These are phyloP conservation scores for Chelmon rostratus DNA, from an alignment of 2,797 vertebrate species.

Conservation along the genomic window DNA sequence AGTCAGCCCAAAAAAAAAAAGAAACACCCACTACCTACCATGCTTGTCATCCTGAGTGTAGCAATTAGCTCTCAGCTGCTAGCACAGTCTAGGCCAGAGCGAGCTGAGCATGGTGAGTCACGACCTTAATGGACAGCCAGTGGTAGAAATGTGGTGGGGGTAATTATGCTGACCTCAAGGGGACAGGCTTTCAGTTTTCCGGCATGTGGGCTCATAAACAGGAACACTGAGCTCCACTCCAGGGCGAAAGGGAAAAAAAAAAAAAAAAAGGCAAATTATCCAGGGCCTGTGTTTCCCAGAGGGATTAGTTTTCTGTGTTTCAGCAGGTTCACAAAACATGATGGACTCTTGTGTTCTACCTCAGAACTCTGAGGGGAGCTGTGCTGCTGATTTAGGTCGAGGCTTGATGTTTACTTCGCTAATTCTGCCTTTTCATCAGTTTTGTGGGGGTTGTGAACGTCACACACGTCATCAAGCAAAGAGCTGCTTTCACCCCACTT, in stretches of 20 bases:
- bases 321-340: conserved; percentile 40
- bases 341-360: conserved; percentile 31
- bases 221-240: conserved; percentile 53
- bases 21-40: conserved; percentile 49
- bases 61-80: conserved; percentile 75
- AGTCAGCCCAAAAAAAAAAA: conserved; percentile 40
- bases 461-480: neutral
- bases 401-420: neutral
- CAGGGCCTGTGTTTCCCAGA: conserved; percentile 30
- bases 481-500: neutral
- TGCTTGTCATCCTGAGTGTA: conserved; percentile 58
- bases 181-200: conserved; percentile 65
- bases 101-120: conserved; percentile 68
- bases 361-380: conserved; percentile 12
- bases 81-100: conserved; percentile 43
- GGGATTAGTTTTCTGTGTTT: conserved; percentile 57
- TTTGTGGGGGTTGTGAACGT: neutral
- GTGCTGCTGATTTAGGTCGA: conserved; percentile 3
- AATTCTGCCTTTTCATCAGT: neutral
- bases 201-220: conserved; percentile 58
- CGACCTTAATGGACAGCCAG: conserved; percentile 74
- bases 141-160: conserved; percentile 63
- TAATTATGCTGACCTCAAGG: conserved; percentile 78
- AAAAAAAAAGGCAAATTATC: conserved; percentile 63
- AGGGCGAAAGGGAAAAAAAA: conserved; percentile 8